Conservation (phyloP, 2,113 vertebrate species). For the Pelusios castaneus region DNA sequence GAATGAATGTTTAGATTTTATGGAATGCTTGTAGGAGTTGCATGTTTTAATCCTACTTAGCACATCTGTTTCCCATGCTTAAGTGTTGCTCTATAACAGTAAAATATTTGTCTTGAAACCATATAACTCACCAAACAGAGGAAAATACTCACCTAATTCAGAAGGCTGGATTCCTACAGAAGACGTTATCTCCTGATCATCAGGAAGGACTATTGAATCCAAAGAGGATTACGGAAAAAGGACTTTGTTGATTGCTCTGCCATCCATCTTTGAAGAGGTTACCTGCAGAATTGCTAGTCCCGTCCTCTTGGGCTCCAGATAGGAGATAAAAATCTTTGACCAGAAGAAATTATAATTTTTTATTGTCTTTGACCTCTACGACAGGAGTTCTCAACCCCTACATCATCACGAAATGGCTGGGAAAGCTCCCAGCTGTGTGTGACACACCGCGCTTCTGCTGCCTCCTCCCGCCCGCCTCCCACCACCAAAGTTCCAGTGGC, state of each 20-base stretch:
- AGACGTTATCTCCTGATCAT: neutral
- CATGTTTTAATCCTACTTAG: neutral
- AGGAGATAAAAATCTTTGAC: neutral
- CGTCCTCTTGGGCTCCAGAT: neutral
- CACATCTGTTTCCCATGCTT: neutral
- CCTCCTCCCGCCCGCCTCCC: too few species aligned
- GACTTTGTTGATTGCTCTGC: neutral
- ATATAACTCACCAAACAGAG: neutral
- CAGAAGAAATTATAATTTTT: neutral
- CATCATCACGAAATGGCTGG: too few species aligned
- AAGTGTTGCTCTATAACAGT: neutral
- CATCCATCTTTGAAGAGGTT: neutral
- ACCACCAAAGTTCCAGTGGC: too few species aligned
- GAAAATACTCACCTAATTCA: neutral
- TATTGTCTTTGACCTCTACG: too few species aligned
- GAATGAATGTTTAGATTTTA: neutral
- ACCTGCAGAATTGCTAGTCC: neutral
- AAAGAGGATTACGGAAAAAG: neutral
- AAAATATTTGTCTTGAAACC: neutral
- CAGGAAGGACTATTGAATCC: neutral
- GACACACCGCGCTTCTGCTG: too few species aligned
- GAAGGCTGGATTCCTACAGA: neutral
- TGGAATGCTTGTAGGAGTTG: neutral
- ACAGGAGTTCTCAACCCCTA: too few species aligned
- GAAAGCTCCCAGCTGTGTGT: too few species aligned